These are phyloP conservation scores for Papilio polyxenes DNA, from an alignment of 1,140 invertebrate species.

Conservation along the genomic window DNA sequence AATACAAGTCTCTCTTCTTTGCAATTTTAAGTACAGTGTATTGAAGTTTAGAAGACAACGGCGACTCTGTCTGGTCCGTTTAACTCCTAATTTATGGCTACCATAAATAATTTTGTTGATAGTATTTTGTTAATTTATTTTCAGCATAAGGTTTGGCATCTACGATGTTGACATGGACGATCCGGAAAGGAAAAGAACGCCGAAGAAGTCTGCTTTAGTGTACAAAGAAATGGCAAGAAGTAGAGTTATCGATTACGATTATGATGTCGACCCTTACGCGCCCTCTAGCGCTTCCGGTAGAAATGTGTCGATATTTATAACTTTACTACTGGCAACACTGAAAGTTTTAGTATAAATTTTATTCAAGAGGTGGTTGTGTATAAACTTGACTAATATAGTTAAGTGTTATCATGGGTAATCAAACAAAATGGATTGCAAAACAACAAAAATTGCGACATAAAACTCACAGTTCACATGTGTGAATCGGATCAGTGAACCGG, in stretches of 20 bases:
- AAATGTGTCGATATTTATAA: conserved; percentile 20
- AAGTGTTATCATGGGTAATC: no score
- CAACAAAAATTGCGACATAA: no score
- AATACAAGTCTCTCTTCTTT: no score
- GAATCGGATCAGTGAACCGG: no score
- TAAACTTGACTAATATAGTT: no score
- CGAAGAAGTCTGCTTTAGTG: conserved; percentile 39
- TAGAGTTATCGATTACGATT: conserved; percentile 36
- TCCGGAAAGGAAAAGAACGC: conserved; percentile 32
- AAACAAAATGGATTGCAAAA: no score
- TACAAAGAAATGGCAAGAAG: conserved; percentile 43
- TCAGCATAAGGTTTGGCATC: conserved; percentile 39
- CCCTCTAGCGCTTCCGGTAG: background rate
- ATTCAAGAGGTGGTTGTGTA: no score
- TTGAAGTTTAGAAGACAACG: no score
- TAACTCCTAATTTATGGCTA: no score
- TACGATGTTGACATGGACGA: conserved; percentile 35
- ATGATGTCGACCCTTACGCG: conserved; percentile 37
- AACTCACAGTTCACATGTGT: no score
- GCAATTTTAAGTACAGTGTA: no score
- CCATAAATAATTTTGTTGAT: background rate
- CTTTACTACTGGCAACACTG: conserved; percentile 9
- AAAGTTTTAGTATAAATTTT: background rate
- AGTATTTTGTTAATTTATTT: conserved; percentile 19
- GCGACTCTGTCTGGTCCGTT: no score